A percentile compares a stretch with the other conserved stretches of the same genome.
Conservation (phyloP, 2,888 invertebrate genomes). For the Acleris holmiana region DNA sequence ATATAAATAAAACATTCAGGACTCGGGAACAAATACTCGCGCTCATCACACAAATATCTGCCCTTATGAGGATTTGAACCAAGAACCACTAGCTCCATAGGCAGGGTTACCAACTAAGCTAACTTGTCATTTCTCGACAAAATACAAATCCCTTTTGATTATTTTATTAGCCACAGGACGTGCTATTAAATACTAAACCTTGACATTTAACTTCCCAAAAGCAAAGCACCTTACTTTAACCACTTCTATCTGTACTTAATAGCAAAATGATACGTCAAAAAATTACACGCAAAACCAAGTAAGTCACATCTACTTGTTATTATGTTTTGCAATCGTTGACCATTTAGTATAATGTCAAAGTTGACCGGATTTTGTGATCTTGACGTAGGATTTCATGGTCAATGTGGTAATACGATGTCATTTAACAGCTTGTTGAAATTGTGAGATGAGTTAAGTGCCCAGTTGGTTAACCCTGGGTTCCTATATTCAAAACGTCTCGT, state of each 20-base stretch:
- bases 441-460: neutral
- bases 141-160: too few species aligned
- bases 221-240: neutral
- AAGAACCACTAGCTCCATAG: too few species aligned
- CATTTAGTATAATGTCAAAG: conserved; percentile 67
- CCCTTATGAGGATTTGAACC: too few species aligned
- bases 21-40: too few species aligned
- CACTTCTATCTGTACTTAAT: neutral
- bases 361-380: conserved; percentile 56
- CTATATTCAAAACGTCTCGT: too few species aligned
- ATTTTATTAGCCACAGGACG: too few species aligned
- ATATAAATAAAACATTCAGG: too few species aligned
- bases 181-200: too few species aligned
- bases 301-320: neutral
- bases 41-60: too few species aligned
- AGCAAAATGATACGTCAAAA: neutral
- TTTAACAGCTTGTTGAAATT: conserved; percentile 5
- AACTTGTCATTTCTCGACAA: too few species aligned
- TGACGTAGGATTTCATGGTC: conserved; percentile 50
- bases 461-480: neutral
- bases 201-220: too few species aligned
- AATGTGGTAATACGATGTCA: neutral
- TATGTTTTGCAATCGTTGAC: conserved; percentile 39
- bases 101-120: too few species aligned
- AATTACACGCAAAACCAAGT: neutral